A percentile compares a stretch with the other conserved stretches of the same genome.
phyloP scores from a whole-genome alignment of 2,888 invertebrate species.

The Drosophila anomalipes region DNA sequence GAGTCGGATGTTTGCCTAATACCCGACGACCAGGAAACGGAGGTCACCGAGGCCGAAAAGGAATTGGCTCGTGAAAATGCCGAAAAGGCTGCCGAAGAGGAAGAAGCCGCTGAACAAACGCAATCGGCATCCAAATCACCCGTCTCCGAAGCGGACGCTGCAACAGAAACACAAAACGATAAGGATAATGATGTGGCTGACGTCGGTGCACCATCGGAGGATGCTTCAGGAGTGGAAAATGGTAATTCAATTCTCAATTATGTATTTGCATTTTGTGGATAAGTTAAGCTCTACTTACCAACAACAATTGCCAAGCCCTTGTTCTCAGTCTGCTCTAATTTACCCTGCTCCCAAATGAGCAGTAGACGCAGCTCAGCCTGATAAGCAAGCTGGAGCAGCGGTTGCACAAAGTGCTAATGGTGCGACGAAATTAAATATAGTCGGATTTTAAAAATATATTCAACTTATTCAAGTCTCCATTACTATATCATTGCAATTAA shows the following conservation, averaged over 20 bases:
- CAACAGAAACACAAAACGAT: slow-evolving; percentile 36
- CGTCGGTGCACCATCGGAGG: slow-evolving; percentile 32
- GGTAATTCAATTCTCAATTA: slow-evolving; percentile 46
- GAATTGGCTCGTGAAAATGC: slow-evolving; percentile 85
- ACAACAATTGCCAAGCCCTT: slow-evolving; percentile 6
- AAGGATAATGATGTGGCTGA: slow-evolving; percentile 16
- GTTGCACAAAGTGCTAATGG: slow-evolving; percentile 65
- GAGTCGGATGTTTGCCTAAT: slow-evolving; percentile 90
- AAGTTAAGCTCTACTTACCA: slow-evolving; percentile 25
- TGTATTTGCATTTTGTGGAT: not conserved
- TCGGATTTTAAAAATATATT: not conserved
- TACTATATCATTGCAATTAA: not conserved
- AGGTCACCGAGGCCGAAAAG: slow-evolving; percentile 89
- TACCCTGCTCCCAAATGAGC: slow-evolving; percentile 15
- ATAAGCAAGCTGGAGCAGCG: slow-evolving; percentile 71
- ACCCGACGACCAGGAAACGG: slow-evolving; percentile 88
- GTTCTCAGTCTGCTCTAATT: slow-evolving; percentile 20
- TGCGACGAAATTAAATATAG: slow-evolving; percentile 37
- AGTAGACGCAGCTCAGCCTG: slow-evolving; percentile 73
- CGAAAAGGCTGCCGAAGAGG: slow-evolving; percentile 78
- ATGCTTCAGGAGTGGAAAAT: slow-evolving; percentile 33
- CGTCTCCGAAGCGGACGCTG: slow-evolving; percentile 10
- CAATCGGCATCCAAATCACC: slow-evolving; percentile 50
- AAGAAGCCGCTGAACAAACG: slow-evolving; percentile 64
- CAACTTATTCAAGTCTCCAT: not conserved